Evolutionary conservation across 2,113 vertebrate species (phyloP).

Genomic region (Podilymbus podiceps): DNA sequence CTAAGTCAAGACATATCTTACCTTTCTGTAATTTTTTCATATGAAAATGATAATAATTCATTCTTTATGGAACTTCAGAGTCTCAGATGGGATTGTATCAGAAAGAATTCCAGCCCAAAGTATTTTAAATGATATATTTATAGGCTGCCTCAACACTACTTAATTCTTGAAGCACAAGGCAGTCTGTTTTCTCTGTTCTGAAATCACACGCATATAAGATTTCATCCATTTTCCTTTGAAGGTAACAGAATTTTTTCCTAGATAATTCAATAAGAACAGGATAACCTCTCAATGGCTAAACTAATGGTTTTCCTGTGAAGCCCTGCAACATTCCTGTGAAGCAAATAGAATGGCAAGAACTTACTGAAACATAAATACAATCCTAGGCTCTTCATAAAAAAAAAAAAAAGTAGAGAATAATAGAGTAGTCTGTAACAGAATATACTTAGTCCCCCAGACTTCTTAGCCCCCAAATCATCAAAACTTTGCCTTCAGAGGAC

Average conservation of each 20-base stretch:
- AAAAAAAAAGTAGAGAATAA: not conserved
- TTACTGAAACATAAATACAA: not conserved
- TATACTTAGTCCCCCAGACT: not conserved
- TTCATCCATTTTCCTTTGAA: not conserved
- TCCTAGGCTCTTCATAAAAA: not conserved
- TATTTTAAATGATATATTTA: conserved; percentile 5
- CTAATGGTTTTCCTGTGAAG: not conserved
- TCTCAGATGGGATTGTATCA: not conserved
- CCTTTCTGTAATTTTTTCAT: not conserved
- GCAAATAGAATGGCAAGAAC: not conserved
- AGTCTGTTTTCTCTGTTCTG: conserved; percentile 15
- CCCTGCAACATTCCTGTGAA: not conserved
- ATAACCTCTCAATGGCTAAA: not conserved
- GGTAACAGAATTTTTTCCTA: not conserved
- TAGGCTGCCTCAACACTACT: not conserved
- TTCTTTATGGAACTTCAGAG: not conserved
- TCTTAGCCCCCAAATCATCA: not conserved
- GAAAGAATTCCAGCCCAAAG: not conserved
- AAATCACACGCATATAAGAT: not conserved
- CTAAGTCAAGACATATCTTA: not conserved
- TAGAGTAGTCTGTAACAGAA: not conserved
- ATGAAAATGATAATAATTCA: not conserved
- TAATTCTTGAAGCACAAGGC: not conserved
- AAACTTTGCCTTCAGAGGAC: not conserved
- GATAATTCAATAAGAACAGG: not conserved